Evolutionary conservation across 2,113 vertebrate species (phyloP).

Genomic region (Phodopus roborovskii): DNA sequence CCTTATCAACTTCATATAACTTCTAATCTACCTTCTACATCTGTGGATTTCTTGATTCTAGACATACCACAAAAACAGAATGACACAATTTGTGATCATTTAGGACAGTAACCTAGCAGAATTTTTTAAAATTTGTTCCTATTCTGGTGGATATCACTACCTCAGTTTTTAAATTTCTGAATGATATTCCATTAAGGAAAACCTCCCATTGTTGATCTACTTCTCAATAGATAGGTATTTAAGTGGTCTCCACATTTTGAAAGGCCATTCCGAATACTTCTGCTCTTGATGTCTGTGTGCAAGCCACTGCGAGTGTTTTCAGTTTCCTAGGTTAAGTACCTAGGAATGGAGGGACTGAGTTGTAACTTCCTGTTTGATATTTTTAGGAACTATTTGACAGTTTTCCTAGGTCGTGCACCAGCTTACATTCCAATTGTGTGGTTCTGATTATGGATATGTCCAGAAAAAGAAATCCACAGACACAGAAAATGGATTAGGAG

Average conservation of each 20-base stretch:
- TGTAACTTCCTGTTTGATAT: neutral
- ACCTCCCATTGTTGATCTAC: neutral
- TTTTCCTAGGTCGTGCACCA: neutral
- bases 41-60: neutral
- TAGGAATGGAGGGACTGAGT: no score
- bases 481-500: neutral
- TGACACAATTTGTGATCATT: neutral
- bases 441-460: neutral
- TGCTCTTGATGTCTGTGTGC: neutral
- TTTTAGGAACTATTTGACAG: neutral
- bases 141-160: neutral
- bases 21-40: neutral
- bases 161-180: neutral
- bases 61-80: neutral
- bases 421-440: neutral
- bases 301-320: neutral
- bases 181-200: neutral
- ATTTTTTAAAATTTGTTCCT: neutral
- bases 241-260: neutral
- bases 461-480: neutral
- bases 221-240: neutral
- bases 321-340: neutral
- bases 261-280: neutral
- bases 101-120: neutral
- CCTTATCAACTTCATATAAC: neutral